Conservation (phyloP, 2,113 vertebrate species). For the Corythaixoides concolor region DNA sequence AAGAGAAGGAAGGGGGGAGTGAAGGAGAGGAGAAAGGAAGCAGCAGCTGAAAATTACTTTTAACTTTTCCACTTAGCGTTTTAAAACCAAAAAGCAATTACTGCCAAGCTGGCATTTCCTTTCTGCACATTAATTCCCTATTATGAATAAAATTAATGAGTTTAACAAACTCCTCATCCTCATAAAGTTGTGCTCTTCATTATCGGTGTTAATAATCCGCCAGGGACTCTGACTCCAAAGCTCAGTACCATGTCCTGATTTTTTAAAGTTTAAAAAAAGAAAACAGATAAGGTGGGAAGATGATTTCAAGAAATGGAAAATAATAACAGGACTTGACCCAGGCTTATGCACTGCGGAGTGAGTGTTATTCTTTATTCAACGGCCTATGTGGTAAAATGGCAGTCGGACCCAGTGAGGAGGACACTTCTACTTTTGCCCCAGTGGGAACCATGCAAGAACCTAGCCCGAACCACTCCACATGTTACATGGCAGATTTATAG, state of each 20-base stretch:
- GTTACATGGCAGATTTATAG: background rate
- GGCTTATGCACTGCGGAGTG: background rate
- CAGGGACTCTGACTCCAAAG: background rate
- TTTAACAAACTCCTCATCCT: constrained; percentile 64
- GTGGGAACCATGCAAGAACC: background rate
- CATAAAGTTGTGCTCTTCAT: constrained; percentile 60
- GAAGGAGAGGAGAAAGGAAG: background rate
- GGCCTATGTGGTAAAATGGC: background rate
- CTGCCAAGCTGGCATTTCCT: constrained; percentile 1
- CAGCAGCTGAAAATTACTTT: constrained; percentile 7
- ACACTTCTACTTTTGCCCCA: background rate
- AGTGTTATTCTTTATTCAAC: background rate
- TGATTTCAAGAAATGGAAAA: background rate
- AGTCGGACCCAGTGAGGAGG: background rate
- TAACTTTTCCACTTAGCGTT: background rate
- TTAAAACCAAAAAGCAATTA: constrained; percentile 63
- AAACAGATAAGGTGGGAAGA: background rate
- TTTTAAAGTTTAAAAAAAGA: background rate
- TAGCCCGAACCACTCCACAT: background rate
- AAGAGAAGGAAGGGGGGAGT: background rate
- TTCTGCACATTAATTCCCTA: constrained; percentile 69
- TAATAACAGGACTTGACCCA: background rate
- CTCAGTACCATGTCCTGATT: background rate
- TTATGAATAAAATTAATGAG: constrained; percentile 74
- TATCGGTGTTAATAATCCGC: constrained; percentile 48